phyloP scores from a whole-genome alignment of 2,797 vertebrate genomes.

The Tapera naevia region DNA sequence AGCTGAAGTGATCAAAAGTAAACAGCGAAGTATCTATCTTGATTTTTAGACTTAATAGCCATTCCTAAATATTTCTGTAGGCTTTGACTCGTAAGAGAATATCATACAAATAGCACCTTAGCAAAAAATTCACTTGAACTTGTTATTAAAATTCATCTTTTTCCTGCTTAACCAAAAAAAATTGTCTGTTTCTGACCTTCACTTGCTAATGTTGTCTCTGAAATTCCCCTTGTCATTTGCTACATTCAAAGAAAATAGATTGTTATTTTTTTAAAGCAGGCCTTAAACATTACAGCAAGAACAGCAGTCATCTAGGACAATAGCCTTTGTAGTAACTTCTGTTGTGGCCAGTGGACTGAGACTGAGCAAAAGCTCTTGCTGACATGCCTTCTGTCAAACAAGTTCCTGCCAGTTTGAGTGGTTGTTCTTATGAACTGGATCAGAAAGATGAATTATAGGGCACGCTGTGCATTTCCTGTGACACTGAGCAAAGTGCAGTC shows the following conservation, averaged over 20 bases:
- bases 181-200: neutral
- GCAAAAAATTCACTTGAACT: neutral
- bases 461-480: neutral
- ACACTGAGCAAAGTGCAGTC: neutral
- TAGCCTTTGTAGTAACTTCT: neutral
- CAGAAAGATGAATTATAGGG: slow-evolving; percentile 21
- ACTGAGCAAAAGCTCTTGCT: slow-evolving; percentile 39
- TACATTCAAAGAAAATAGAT: neutral
- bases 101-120: neutral
- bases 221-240: neutral
- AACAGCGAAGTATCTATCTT: neutral
- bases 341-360: neutral
- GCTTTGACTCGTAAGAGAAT: neutral
- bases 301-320: neutral
- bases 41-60: neutral
- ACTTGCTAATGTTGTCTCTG: rapidly evolving
- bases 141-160: neutral
- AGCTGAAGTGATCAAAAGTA: neutral
- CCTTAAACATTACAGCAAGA: neutral
- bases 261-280: neutral
- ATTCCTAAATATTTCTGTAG: neutral
- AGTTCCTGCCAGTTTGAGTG: neutral
- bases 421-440: neutral
- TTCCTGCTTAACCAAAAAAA: neutral
- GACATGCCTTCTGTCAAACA: slow-evolving; percentile 41